Conservation (phyloP, 2,888 invertebrate genomes). For the Stenotaenia linearis region DNA sequence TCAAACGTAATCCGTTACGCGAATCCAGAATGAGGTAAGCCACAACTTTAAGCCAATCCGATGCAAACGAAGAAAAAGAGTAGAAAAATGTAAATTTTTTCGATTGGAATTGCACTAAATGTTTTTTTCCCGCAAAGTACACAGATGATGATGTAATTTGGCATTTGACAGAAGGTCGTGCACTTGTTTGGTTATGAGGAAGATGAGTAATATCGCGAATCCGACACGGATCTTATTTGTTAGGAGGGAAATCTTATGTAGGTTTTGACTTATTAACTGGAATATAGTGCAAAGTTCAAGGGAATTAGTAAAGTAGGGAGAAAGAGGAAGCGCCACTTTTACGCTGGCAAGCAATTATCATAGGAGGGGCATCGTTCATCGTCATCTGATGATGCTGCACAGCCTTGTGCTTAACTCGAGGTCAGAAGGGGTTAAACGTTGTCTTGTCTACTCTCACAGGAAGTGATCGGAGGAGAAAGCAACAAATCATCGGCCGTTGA, state of each 20-base stretch:
- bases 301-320: not conserved
- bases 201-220: not conserved
- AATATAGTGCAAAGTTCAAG: not conserved
- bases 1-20: not conserved
- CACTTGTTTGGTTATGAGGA: not conserved
- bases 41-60: not conserved
- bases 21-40: not conserved
- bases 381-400: constrained; percentile 2
- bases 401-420: constrained; percentile 9
- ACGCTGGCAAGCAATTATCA: not conserved
- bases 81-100: too few relatives aligned
- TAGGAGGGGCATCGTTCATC: not conserved
- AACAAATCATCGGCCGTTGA: constrained; percentile 14
- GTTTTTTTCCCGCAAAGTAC: not conserved
- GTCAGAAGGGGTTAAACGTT: constrained; percentile 12
- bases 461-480: constrained; percentile 1
- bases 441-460: constrained; percentile 26
- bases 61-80: constrained; percentile 21
- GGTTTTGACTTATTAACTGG: constrained; percentile 2
- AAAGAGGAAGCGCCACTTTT: constrained; percentile 14
- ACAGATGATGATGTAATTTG: not conserved
- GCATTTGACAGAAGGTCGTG: constrained; percentile 12
- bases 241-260: not conserved
- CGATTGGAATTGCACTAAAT: not conserved
- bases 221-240: constrained; percentile 17